phyloP scores from a whole-genome alignment of 2,113 vertebrate genomes.

The Calidris pugnax region DNA sequence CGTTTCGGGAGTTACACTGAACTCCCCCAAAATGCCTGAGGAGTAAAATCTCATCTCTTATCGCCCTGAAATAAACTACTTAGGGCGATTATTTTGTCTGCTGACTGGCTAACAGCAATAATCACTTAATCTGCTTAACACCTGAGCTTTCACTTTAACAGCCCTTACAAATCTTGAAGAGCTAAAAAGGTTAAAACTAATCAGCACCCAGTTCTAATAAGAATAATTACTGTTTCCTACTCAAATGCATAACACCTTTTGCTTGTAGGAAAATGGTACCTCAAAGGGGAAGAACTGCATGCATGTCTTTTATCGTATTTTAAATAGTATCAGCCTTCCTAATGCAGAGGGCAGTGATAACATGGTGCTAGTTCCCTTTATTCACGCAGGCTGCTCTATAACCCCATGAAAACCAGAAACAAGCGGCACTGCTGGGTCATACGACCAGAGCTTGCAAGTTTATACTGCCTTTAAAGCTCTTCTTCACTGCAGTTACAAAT shows the following conservation, averaged over 20 bases:
- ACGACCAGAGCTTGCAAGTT: not conserved
- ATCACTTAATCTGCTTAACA: slow-evolving; percentile 78
- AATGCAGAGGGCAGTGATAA: not conserved
- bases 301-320: not conserved
- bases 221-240: slow-evolving; percentile 63
- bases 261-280: not conserved
- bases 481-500: not conserved
- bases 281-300: not conserved
- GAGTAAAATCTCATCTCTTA: slow-evolving; percentile 59
- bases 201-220: slow-evolving; percentile 46
- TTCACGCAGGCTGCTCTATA: not conserved
- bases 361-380: not conserved
- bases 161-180: slow-evolving; percentile 57
- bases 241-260: slow-evolving; percentile 14
- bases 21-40: not conserved
- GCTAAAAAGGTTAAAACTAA: slow-evolving; percentile 70
- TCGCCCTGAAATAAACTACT: slow-evolving; percentile 74
- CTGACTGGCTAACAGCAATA: slow-evolving; percentile 75
- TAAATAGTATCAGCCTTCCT: not conserved
- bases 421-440: not conserved
- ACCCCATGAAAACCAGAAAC: not conserved
- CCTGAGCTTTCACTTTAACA: slow-evolving; percentile 68
- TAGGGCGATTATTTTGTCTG: slow-evolving; percentile 80
- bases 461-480: not conserved
- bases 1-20: not conserved